Percentiles rank a stretch among this genome's conserved stretches.
Evolutionary conservation across 2,888 invertebrate genomes (phyloP).

Genomic region (Helicoverpa assulta): DNA sequence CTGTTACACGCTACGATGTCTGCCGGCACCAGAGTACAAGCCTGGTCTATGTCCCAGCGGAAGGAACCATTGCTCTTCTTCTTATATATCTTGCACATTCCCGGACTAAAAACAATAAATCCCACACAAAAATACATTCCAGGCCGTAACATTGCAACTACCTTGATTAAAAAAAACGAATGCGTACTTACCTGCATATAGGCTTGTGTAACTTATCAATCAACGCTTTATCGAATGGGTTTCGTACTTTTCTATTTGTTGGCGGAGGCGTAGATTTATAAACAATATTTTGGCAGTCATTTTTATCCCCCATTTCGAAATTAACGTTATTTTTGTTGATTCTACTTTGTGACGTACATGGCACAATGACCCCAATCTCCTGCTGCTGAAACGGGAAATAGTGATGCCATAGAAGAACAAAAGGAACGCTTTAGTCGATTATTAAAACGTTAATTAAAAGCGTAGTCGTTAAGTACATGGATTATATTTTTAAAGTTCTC

Average conservation of each 20-base stretch:
- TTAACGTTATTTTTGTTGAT: conserved; percentile 74
- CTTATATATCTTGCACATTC: conserved; percentile 88
- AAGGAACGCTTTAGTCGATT: too few relatives aligned
- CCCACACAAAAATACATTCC: neutral
- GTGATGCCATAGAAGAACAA: neutral
- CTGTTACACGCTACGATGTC: conserved; percentile 92
- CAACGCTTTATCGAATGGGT: conserved; percentile 92
- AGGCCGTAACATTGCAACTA: neutral
- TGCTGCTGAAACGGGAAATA: neutral
- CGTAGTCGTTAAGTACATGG: too few relatives aligned
- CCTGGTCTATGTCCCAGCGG: conserved; percentile 93
- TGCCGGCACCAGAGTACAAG: conserved; percentile 92
- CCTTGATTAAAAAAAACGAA: neutral
- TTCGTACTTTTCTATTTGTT: conserved; percentile 88
- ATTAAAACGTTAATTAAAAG: too few relatives aligned
- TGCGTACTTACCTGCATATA: conserved; percentile 91
- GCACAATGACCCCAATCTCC: conserved; percentile 60
- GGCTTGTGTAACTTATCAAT: conserved; percentile 92
- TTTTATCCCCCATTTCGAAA: conserved; percentile 86
- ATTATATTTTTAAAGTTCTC: too few relatives aligned
- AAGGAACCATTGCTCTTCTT: conserved; percentile 79
- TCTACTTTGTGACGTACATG: conserved; percentile 45
- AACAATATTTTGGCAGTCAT: conserved; percentile 75
- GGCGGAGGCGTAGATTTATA: conserved; percentile 84
- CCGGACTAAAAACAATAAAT: conserved; percentile 75